A percentile compares a stretch with the other conserved stretches of the same genome.
phyloP scores from a whole-genome alignment of 2,888 invertebrate genomes.

The Venusia cambrica region DNA sequence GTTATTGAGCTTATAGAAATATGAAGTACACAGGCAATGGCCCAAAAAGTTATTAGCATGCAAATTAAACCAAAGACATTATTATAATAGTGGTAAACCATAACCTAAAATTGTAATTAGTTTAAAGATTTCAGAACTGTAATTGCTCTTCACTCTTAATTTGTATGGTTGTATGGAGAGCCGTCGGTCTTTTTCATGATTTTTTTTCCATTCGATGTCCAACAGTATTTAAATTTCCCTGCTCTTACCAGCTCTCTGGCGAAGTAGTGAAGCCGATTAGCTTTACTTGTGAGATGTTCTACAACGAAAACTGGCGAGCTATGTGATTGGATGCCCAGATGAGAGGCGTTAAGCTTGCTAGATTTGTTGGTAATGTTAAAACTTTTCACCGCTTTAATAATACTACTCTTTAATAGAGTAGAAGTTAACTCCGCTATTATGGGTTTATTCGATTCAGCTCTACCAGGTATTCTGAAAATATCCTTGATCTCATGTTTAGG shows the following conservation, averaged over 20 bases:
- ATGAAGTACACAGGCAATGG: too few relatives aligned
- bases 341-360: background rate
- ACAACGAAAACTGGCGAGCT: background rate
- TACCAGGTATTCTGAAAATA: background rate
- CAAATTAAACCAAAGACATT: too few relatives aligned
- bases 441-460: background rate
- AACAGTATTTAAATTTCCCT: background rate
- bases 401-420: background rate
- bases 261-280: background rate
- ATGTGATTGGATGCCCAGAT: background rate
- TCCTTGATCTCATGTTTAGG: background rate
- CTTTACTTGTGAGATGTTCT: background rate
- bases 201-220: background rate
- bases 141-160: background rate
- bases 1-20: too few relatives aligned
- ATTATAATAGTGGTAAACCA: too few relatives aligned
- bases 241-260: background rate
- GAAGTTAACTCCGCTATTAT: background rate
- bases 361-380: background rate
- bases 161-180: background rate
- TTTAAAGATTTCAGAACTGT: background rate
- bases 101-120: too few relatives aligned
- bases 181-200: background rate
- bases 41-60: too few relatives aligned
- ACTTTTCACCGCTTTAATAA: background rate